These are phyloP conservation scores for Drosophila cognata DNA, from an alignment of 2,888 invertebrate species.

Conservation along the genomic window DNA sequence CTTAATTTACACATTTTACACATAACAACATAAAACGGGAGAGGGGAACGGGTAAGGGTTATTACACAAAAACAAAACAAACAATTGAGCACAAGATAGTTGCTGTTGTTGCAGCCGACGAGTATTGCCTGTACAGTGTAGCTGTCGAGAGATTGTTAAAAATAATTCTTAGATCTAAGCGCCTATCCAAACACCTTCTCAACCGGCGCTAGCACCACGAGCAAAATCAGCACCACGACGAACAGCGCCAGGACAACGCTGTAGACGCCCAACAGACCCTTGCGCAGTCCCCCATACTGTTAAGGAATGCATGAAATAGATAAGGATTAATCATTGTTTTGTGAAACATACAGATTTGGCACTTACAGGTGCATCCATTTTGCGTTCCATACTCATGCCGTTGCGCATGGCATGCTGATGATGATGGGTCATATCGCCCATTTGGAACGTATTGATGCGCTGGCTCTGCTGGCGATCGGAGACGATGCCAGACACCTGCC, in stretches of 20 bases:
- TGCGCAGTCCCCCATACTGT: conserved; percentile 92
- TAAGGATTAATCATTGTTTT: neutral
- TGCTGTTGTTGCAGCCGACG: conserved; percentile 26
- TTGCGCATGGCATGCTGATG: conserved; percentile 86
- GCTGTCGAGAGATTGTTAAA: conserved; percentile 23
- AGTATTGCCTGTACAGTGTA: conserved; percentile 37
- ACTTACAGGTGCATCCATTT: conserved; percentile 92
- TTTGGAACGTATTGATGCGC: conserved; percentile 92
- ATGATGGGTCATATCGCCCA: conserved; percentile 90
- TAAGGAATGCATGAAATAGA: conserved; percentile 1
- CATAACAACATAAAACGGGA: conserved; percentile 65
- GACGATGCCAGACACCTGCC: conserved; percentile 90
- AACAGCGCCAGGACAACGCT: conserved; percentile 89
- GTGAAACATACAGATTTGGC: neutral
- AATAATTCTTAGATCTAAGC: conserved; percentile 8
- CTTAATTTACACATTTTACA: conserved; percentile 57
- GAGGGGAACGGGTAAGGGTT: conserved; percentile 15
- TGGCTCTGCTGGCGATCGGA: conserved; percentile 90
- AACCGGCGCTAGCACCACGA: conserved; percentile 91
- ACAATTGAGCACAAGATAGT: conserved; percentile 44
- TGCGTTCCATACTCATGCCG: conserved; percentile 89
- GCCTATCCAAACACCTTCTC: conserved; percentile 86
- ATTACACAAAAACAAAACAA: conserved; percentile 15
- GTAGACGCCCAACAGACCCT: conserved; percentile 91
- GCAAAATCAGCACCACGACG: conserved; percentile 90